Base-by-base conservation (phyloP, 2,888 invertebrate genomes). In the Hyposoter dolosus region DNA sequence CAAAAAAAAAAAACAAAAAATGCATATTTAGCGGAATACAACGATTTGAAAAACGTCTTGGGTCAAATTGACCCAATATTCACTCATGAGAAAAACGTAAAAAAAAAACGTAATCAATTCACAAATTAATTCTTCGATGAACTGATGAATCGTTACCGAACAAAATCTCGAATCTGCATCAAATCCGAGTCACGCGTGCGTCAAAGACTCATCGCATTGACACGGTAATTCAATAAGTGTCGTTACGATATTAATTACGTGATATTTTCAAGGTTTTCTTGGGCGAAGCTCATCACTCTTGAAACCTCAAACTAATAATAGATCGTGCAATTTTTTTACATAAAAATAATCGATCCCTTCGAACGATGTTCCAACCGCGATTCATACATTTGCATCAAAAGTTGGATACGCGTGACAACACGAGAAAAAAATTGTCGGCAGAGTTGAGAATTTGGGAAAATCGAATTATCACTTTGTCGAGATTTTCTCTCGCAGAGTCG, bases 391-490 rank as follows among this genome's bases (percentile, higher is more conserved):
- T 15, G 6, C 15, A 28, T 28, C 3, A 15, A 28, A 5, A 9
- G 1, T 60, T 60, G 12, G 28, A 60, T 28, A 28, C 28, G 28
- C 15, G 23, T 60, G 60, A 15, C 28, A 56, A 56, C 10, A 60
- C 15, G 15, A 9, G 0, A 4, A 28, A 60, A 60, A 60, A 28
- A 60, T 6, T 4, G 28, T 60, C 5, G 15, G 28, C 7, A 15
- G 28, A 28, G 15, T 15, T 5, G 15, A 15, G 28, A 15, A 28
- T 60, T 60, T 60, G 60, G 28, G 28, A 83, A 76, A 65, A 77
- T 84, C 84, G 63, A 84, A 87, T 81, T 84, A 86, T 84, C 81
- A 0, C 80, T 50, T 82, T 87, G 68, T 71, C 68, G 43, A 72
- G 66, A 75, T 72, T 80, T 79, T 35, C 40, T 53, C 50, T 53